Evolutionary conservation across 2,888 invertebrate genomes (phyloP), one percentile per base, ranked within the genome.

Genomic region (Synergus laeviventris): DNA sequence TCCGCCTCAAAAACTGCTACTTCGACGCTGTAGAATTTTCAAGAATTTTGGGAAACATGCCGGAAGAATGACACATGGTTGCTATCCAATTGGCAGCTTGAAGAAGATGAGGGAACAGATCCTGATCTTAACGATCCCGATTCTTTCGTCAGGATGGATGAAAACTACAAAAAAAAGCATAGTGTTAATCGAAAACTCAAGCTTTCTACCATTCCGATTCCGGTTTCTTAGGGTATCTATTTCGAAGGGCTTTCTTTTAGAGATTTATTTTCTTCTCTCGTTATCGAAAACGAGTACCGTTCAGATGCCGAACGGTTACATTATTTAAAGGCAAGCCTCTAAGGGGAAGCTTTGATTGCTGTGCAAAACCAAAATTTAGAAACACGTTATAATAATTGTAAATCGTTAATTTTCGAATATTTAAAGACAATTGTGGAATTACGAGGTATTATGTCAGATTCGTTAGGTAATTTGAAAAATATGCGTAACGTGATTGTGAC

Each of bases 361-460:
- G 70, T 21, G 2, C 70, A 70, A 45, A 70, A 70, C 21, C n/a
- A 66, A 70, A 11, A 70, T 42, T 18, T 70, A 70, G 70, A 70
- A 42, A 5, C 45, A 8, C 70, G 49, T 14, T 70, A 45, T 21
- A 70, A 45, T 45, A 70, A 70, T 18, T 39, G 24, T 39, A 39
- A 70, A 39, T 12, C 42, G 18, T 24, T 45, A 9, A 49, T 70
- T 42, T 14, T n/a, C 21, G 70, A 70, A 2, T 70, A 42, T 70
- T 18, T 70, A 0, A 8, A 21, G 21, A 12, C 16, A n/a, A 70
- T 70, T 18, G 39, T 39, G 1, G 36, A 70, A 8, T n/a, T 70
- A 9, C 42, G 45, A 11, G 45, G 45, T 21, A 70, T 70, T 7
- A 45, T 24, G 0, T 59, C 59, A 4, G 59, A 59, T 59, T 24